Base-by-base conservation (phyloP, 2,113 vertebrate genomes). In the Cercopithecus mona region DNA sequence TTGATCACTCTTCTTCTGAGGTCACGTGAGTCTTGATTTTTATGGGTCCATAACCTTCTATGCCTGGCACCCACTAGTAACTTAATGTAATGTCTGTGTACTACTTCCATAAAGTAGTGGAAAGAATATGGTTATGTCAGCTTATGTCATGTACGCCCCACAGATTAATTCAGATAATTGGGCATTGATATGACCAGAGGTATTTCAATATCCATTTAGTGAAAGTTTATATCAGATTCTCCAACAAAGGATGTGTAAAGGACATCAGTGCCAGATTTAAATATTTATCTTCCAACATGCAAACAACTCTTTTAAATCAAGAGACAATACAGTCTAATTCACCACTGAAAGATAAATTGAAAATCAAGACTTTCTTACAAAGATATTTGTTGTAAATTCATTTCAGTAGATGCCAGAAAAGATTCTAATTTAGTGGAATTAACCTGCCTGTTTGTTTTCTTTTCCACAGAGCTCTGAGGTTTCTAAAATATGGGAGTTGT, bases 381-480 rank as follows among this genome's bases (percentile, higher is more conserved):
- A 92, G 61, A 66, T 84, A 89, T 90, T 93, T 20, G 38, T 72
- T 95, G 84, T 93, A 90, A 96, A 97, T 83, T 89, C 50, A 93
- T 17, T 83, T 86, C 64, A 93, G 40, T 70, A 35, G 23, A 68
- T 96, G 48, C 17, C 48, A 94, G 48, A 22, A 86, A 92, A 68
- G 57, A 55, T 23, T 88, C 30, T 32, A 80, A 45, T 70, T 96
- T 70, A 84, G 8, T 87, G 23, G 43, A 66, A 95, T 66, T 90
- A 97, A 59, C 3, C 20, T 76, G 10, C 20, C 20, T 35, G 23
- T 38, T 91, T 87, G 27, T 86, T 87, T 90, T 88, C 20, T 92
- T 97, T 95, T n/a, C 50, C 13, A 17, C 11, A 2, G 13, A 91
- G 23, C 10, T 55, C 18, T 94, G 55, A 94, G 38, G 82, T 61